Conservation (phyloP, 2,113 vertebrate species). For the Himantopus leucocephalus region DNA sequence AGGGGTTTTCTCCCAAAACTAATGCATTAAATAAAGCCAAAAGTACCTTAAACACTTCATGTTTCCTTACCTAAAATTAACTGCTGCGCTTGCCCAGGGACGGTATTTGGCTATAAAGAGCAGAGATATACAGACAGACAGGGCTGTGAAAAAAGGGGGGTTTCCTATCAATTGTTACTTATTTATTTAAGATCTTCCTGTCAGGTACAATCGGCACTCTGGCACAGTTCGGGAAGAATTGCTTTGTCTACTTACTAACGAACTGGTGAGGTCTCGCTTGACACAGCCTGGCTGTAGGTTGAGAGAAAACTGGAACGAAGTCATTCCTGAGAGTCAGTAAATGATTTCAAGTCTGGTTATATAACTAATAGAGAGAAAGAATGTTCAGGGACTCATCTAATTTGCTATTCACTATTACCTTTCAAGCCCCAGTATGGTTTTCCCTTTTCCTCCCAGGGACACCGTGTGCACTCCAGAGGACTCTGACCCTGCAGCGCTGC, state of each 20-base stretch:
- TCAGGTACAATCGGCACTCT: background rate
- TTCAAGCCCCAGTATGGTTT: background rate
- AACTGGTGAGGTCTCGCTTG: background rate
- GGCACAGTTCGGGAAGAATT: background rate
- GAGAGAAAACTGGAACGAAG: background rate
- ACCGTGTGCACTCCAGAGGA: background rate
- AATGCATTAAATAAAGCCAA: background rate
- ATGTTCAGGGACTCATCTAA: background rate
- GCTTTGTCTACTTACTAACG: background rate
- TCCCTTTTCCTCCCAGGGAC: background rate
- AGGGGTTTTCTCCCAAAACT: no score
- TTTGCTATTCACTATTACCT: background rate
- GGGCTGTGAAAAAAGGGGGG: background rate
- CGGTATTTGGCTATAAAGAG: background rate
- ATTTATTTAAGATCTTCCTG: background rate
- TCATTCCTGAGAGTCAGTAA: background rate
- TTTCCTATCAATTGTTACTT: background rate
- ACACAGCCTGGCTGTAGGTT: background rate
- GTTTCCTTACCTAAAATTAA: background rate
- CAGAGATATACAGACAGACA: background rate
- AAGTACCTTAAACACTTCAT: background rate
- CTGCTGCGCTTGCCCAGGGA: background rate
- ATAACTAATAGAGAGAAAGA: background rate
- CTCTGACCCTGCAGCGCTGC: background rate
- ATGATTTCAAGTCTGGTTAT: background rate